Evolutionary conservation across 37 sponge, comb jelly and placozoan species (phyloP).

Genomic region (Ianthella basta): DNA sequence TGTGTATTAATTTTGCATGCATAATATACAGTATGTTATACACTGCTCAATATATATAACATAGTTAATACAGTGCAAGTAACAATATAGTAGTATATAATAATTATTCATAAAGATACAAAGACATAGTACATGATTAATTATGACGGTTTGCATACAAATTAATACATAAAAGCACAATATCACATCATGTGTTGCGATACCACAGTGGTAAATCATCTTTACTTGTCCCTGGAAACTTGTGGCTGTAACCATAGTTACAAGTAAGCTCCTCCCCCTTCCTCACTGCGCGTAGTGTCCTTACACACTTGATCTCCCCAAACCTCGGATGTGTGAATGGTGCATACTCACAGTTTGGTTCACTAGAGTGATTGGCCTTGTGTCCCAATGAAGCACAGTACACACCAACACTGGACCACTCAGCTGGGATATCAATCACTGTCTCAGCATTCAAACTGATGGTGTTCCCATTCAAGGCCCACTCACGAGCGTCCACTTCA

Average conservation of each 20-base stretch:
- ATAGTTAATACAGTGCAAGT: too few species aligned
- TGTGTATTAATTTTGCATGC: too few species aligned
- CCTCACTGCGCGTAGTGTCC: conserved; percentile 34
- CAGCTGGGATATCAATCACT: conserved; percentile 69
- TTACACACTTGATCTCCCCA: conserved; percentile 75
- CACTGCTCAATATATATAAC: too few species aligned
- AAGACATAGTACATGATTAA: too few species aligned
- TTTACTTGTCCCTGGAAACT: conserved; percentile 14
- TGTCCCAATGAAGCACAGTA: conserved; percentile 77
- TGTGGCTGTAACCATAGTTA: conserved; percentile 75
- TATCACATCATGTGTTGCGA: neutral
- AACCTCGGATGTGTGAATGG: conserved; percentile 67
- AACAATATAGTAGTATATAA: too few species aligned
- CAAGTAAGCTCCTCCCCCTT: conserved; percentile 65
- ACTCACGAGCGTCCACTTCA: conserved; percentile 65
- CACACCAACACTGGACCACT: neutral
- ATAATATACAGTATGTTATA: too few species aligned
- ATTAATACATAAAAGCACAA: too few species aligned
- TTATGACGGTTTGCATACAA: too few species aligned
- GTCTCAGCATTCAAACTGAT: conserved; percentile 57
- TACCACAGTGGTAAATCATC: conserved; percentile 70
- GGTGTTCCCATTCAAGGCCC: conserved; percentile 64
- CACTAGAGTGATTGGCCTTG: conserved; percentile 77
- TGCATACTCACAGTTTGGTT: conserved; percentile 67
- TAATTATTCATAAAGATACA: too few species aligned